Evolutionary conservation across 1,140 invertebrate species (phyloP), one percentile per base, ranked within the genome.

Genomic region (Dinoponera quadriceps): DNA sequence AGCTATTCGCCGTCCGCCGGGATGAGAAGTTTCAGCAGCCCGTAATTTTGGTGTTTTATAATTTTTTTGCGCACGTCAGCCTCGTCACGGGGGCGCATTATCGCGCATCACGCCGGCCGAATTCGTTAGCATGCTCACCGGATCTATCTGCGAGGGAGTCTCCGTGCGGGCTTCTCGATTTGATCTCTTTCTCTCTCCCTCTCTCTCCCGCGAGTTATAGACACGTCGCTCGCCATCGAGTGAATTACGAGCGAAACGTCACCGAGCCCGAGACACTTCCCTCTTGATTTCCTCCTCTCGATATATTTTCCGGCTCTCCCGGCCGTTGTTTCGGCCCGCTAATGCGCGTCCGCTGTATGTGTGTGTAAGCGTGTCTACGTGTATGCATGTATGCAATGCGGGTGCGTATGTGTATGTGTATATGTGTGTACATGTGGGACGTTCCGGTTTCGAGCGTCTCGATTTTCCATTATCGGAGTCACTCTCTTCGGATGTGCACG

Each of bases 231-330:
- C n/a, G 62, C 48, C 2, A 13, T 14, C 25, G 62, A 77, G 27
- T 77, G 73, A 65, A 77, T 77, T 77, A 77, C 63, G 11, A 54
- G 20, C 65, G 73, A 54, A 75, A 77, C 27, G 48, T 65, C 48
- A 65, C 27, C 59, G n/a, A 2, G 11, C 73, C 5, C 73, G 27
- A n/a, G 44, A 54, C 65, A 33, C 51, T 63, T 14, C n/a, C 59
- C 60, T 51, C 27, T 51, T 60, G 44, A 65, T 65, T 65, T 33
- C 5, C 65, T 25, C 16, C 22, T 22, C 27, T 65, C 60, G 20
- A 77, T 66, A 63, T 63, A 54, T 77, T 77, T 77, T 66, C 60
- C 27, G 60, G 2, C 29, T 18, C 27, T 25, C n/a, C 1, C 3
- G n/a, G 62, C 44, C 73, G 25, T 65, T 75, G 73, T 77, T 77